phyloP scores from a whole-genome alignment of 2,797 vertebrate species.

The Podargus strigoides region DNA sequence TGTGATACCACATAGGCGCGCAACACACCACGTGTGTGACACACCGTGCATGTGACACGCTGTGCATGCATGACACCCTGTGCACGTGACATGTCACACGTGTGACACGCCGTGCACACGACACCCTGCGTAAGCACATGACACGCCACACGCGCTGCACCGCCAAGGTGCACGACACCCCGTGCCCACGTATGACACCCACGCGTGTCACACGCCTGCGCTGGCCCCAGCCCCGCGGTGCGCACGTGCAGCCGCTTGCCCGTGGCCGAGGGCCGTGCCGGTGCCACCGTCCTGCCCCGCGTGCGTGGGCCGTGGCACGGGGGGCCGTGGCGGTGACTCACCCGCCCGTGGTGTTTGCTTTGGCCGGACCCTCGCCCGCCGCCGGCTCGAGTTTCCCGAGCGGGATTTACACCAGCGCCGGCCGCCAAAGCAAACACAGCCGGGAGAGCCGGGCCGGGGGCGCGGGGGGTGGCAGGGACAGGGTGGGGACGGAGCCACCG shows the following conservation, averaged over 20 bases:
- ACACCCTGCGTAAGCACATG: no score
- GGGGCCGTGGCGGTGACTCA: not conserved
- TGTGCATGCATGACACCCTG: no score
- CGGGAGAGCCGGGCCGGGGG: not conserved
- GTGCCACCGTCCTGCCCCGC: not conserved
- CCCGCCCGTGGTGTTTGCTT: not conserved
- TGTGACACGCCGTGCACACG: not conserved
- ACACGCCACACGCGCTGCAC: no score
- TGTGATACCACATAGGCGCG: no score
- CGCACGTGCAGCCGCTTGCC: not conserved
- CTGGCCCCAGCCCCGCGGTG: no score
- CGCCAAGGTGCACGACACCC: not conserved
- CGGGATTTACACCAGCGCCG: not conserved
- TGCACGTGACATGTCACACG: no score
- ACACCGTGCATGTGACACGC: no score
- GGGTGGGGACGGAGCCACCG: not conserved
- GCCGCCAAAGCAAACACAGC: conserved; percentile 35
- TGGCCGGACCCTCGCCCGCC: not conserved
- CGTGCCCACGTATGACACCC: not conserved
- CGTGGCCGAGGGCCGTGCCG: not conserved
- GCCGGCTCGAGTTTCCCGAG: conserved; percentile 8
- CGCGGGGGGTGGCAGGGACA: no score
- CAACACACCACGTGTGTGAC: accelerated
- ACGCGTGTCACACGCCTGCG: no score
- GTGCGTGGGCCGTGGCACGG: no score